These are phyloP conservation scores for Cyphomyrus discorhynchus DNA, from an alignment of 2,113 vertebrate genomes.

Conservation along the genomic window DNA sequence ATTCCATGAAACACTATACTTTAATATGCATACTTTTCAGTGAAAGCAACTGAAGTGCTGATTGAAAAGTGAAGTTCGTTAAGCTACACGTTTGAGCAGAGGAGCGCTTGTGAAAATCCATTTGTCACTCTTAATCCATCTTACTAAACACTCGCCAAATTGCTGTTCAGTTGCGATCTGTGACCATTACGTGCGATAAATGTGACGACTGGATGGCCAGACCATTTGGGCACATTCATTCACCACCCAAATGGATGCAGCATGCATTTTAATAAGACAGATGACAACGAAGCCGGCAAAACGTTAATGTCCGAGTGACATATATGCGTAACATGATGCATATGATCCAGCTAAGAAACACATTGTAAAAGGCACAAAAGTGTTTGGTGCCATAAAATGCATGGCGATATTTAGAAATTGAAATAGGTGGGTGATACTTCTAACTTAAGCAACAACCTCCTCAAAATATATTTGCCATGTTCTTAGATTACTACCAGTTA, in stretches of 20 bases:
- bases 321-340: neutral
- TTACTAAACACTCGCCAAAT: neutral
- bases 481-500: neutral
- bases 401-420: neutral
- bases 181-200: neutral
- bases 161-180: neutral
- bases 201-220: neutral
- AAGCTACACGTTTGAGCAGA: neutral
- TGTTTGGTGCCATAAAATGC: neutral
- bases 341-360: neutral
- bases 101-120: neutral
- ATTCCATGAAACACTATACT: neutral
- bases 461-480: neutral
- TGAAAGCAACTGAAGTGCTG: neutral
- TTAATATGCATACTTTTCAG: neutral
- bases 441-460: neutral
- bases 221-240: conserved; percentile 2
- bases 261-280: neutral
- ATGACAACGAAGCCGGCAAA: neutral
- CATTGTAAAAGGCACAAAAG: neutral
- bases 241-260: neutral
- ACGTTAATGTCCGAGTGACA: neutral
- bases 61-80: neutral
- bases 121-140: neutral
- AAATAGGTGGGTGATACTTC: neutral